Evolutionary conservation across 2,888 invertebrate genomes (phyloP).

Genomic region (Lepeophtheirus nordmannii): DNA sequence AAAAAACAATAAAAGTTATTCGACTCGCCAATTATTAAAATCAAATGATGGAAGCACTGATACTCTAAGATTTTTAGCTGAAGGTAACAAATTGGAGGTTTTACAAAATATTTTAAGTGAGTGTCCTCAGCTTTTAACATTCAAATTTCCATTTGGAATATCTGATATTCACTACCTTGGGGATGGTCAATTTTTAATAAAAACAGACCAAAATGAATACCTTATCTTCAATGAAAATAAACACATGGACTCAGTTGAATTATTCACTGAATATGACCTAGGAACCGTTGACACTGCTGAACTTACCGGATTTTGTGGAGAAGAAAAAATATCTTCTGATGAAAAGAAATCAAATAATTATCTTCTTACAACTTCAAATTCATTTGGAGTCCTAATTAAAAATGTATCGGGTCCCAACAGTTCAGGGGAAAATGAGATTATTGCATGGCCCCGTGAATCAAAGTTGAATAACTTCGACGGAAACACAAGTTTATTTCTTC

Average conservation of each 20-base stretch:
- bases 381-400: constrained; percentile 1
- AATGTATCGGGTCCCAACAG: neutral
- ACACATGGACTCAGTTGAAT: neutral
- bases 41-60: constrained; percentile 16
- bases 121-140: neutral
- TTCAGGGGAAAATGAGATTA: neutral
- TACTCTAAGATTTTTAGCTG: constrained; percentile 9
- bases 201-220: neutral
- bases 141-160: neutral
- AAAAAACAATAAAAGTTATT: neutral
- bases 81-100: neutral
- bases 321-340: neutral
- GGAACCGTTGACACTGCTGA: neutral
- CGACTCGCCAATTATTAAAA: constrained; percentile 6
- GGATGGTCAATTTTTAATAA: neutral
- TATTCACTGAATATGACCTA: neutral
- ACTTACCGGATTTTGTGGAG: neutral
- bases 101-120: neutral
- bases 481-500: neutral
- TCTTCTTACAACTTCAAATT: neutral
- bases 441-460: neutral
- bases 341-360: neutral
- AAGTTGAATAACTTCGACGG: neutral
- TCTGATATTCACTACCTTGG: neutral
- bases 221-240: neutral